Conservation (phyloP, 1,140 invertebrate species). For the Meloidogyne floridensis region DNA sequence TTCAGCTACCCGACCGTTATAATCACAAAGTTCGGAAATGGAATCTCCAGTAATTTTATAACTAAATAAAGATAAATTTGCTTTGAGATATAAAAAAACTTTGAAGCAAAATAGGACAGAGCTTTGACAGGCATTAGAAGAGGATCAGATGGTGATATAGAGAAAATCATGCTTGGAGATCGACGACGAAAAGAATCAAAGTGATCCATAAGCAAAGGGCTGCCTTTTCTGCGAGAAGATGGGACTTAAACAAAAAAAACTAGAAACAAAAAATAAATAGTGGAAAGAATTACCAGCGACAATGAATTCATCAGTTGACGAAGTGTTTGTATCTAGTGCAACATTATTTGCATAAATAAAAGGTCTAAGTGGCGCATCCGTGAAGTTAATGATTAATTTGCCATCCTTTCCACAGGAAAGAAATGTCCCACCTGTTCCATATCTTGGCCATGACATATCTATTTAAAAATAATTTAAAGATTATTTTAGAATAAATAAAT, state of each 20-base stretch:
- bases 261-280: neutral
- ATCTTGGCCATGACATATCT: constrained; percentile 42
- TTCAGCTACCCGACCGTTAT: constrained; percentile 41
- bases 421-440: constrained; percentile 38
- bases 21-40: constrained; percentile 30
- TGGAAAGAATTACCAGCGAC: constrained; percentile 27
- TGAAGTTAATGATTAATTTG: constrained; percentile 36
- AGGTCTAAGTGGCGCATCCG: constrained; percentile 30
- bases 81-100: constrained; percentile 9
- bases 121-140: constrained; percentile 9
- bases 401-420: constrained; percentile 52
- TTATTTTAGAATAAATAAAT: neutral
- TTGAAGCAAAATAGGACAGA: constrained; percentile 35
- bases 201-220: neutral
- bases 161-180: constrained; percentile 32
- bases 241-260: constrained; percentile 32
- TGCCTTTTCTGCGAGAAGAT: constrained; percentile 19
- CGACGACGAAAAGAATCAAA: constrained; percentile 33
- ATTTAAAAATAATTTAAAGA: constrained; percentile 10
- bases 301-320: constrained; percentile 32
- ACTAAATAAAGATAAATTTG: constrained; percentile 4
- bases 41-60: constrained; percentile 44
- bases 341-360: constrained; percentile 40
- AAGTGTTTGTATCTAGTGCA: constrained; percentile 27
- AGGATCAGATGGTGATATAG: constrained; percentile 28